Percentiles rank a stretch among this genome's conserved stretches.
Conservation (phyloP, 1,140 invertebrate species). For the Octopus sinensis region DNA sequence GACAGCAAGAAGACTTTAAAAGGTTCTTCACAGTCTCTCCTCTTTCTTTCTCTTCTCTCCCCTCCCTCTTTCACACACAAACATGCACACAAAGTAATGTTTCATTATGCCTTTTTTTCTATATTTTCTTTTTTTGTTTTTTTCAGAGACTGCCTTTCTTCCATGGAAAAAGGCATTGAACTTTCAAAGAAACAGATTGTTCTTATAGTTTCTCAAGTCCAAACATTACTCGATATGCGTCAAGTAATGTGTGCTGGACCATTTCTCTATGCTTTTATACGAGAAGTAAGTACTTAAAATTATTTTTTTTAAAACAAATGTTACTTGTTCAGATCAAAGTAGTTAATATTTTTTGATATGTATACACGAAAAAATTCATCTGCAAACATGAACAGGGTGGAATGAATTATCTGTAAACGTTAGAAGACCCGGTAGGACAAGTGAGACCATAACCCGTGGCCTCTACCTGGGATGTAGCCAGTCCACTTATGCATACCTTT, state of each 20-base stretch:
- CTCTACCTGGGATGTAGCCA: no score
- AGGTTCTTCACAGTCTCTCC: neutral
- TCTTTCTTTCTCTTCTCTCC: neutral
- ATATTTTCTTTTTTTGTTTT: neutral
- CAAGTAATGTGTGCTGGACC: conserved; percentile 81
- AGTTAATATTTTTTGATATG: neutral
- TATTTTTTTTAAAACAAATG: neutral
- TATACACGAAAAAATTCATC: no score
- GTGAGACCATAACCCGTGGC: no score
- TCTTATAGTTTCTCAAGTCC: conserved; percentile 76
- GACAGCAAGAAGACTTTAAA: no score
- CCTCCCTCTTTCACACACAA: neutral
- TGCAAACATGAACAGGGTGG: no score
- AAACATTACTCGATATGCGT: conserved; percentile 76
- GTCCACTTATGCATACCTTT: no score
- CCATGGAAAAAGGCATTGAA: conserved; percentile 70
- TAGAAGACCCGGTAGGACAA: no score
- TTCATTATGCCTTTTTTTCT: conserved; percentile 9
- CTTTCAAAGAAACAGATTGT: conserved; percentile 72
- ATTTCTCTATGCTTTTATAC: conserved; percentile 82
- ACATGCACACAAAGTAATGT: neutral
- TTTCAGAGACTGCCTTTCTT: conserved; percentile 46
- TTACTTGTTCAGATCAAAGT: neutral
- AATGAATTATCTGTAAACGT: no score
- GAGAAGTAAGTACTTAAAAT: conserved; percentile 63